Evolutionary conservation across 2,113 vertebrate species (phyloP).

Genomic region (Fukomys damarensis): DNA sequence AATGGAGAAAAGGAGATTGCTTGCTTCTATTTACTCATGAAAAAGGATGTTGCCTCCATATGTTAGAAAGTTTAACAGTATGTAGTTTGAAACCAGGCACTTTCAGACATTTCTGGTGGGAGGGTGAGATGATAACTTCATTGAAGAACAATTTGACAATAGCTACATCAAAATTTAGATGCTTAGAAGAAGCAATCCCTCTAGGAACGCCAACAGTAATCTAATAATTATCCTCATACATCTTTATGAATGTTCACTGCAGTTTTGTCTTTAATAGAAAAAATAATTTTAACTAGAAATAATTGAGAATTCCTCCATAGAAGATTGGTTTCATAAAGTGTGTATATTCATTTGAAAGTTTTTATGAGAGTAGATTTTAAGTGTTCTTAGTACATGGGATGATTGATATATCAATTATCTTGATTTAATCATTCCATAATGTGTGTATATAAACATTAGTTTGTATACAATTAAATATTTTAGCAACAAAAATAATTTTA

Average conservation of each 20-base stretch:
- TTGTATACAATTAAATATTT: neutral
- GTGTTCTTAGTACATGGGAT: neutral
- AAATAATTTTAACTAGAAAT: slow-evolving; percentile 13
- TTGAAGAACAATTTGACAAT: neutral
- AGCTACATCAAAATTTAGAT: slow-evolving; percentile 30
- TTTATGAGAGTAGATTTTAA: neutral
- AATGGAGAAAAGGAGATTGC: neutral
- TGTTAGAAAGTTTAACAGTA: neutral
- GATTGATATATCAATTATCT: neutral
- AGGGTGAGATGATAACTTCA: neutral
- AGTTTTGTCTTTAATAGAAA: slow-evolving; percentile 24
- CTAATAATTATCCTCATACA: neutral
- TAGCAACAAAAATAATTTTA: neutral
- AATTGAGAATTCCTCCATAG: neutral
- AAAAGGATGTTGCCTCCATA: slow-evolving; percentile 1
- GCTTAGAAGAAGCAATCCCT: neutral
- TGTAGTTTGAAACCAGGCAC: neutral
- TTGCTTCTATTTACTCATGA: neutral
- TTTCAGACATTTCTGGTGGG: neutral
- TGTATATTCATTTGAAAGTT: neutral
- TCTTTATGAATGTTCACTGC: neutral
- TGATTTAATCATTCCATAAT: neutral
- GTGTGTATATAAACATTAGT: neutral
- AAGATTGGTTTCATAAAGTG: neutral
- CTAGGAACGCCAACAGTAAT: slow-evolving; percentile 21